Percentiles rank a stretch among this genome's conserved stretches.
phyloP scores from a whole-genome alignment of 2,888 invertebrate species.

The Tipula helvola region DNA sequence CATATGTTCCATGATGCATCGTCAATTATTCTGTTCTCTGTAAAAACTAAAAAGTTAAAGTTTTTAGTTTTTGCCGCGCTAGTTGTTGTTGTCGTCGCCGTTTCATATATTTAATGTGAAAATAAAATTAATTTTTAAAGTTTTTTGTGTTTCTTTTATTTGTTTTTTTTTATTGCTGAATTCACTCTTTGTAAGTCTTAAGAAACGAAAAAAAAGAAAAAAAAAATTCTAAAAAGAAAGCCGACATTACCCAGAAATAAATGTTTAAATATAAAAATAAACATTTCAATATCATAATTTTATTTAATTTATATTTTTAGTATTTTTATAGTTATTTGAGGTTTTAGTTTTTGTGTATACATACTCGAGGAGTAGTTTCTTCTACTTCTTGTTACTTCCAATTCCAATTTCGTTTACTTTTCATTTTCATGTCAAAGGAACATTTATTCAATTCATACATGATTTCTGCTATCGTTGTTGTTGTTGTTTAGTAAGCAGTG shows the following conservation, averaged over 20 bases:
- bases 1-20: not conserved
- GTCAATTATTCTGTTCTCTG: not conserved
- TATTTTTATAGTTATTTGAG: not conserved
- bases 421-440: not conserved
- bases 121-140: not conserved
- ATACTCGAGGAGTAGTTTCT: not conserved
- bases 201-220: not conserved
- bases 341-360: not conserved
- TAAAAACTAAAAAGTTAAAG: not conserved
- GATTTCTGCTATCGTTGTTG: not conserved
- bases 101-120: not conserved
- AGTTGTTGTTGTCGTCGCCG: not conserved
- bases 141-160: not conserved
- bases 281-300: conserved; percentile 9
- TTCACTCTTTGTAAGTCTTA: not conserved
- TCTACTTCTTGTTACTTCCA: not conserved
- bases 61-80: not conserved
- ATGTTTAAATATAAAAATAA: conserved; percentile 6
- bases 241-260: conserved; percentile 6
- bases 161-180: not conserved
- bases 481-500: not conserved
- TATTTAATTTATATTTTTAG: not conserved
- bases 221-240: not conserved
- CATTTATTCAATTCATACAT: not conserved
- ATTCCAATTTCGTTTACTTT: not conserved